A percentile compares a stretch with the other conserved stretches of the same genome.
These are phyloP conservation scores for Plodia interpunctella DNA, from an alignment of 1,140 invertebrate genomes.

Conservation along the genomic window DNA sequence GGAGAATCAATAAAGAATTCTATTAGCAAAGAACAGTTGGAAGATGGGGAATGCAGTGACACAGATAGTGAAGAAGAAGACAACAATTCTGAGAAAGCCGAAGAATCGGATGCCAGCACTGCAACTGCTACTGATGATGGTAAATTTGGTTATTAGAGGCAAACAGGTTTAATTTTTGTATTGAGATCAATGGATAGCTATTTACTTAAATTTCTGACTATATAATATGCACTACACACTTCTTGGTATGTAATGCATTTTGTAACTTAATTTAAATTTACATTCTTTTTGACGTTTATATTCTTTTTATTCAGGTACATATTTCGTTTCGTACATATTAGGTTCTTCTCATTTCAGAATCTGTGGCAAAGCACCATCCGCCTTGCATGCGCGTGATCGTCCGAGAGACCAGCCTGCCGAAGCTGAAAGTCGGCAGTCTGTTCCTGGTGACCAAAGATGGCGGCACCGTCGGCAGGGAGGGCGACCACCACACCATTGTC, in stretches of 20 bases:
- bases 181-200: no score
- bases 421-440: constrained; percentile 86
- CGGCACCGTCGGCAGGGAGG: constrained; percentile 90
- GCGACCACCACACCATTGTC: constrained; percentile 83
- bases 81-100: constrained; percentile 28
- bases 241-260: no score
- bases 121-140: constrained; percentile 62
- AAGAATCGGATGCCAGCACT: constrained; percentile 41
- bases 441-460: constrained; percentile 92
- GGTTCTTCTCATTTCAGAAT: constrained; percentile 73
- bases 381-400: constrained; percentile 94
- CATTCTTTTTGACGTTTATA: background rate
- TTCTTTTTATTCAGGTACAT: background rate
- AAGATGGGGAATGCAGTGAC: constrained; percentile 84
- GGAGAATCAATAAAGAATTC: constrained; percentile 17
- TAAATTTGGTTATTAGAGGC: constrained; percentile 28
- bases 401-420: constrained; percentile 82
- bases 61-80: constrained; percentile 42
- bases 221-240: no score
- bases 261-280: no score
- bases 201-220: no score
- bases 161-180: background rate
- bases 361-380: constrained; percentile 83
- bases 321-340: background rate
- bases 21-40: constrained; percentile 31